Conservation (phyloP, 2,113 vertebrate genomes). For the Perca fluviatilis region DNA sequence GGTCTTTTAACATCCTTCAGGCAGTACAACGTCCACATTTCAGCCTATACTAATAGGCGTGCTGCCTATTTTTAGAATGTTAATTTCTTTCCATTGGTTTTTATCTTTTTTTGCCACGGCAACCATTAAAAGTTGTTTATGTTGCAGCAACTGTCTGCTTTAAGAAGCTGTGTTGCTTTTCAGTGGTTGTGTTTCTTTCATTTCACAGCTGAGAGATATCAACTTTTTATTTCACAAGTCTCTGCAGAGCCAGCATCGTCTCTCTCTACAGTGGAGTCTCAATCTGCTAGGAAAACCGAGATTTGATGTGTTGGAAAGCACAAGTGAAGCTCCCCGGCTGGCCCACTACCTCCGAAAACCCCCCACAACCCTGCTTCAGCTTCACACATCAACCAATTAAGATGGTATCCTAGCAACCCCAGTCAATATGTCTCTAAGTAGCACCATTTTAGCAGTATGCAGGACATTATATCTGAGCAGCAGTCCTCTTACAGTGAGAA, state of each 20-base stretch:
- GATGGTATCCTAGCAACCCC: slow-evolving; percentile 71
- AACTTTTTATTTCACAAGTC: slow-evolving; percentile 2
- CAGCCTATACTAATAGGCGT: slow-evolving; percentile 10
- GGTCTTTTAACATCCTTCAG: slow-evolving; percentile 40
- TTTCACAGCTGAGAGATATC: slow-evolving; percentile 14
- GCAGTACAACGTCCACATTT: slow-evolving; percentile 24
- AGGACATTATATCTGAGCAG: slow-evolving; percentile 48
- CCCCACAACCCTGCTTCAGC: slow-evolving; percentile 45
- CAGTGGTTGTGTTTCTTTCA: slow-evolving; percentile 1
- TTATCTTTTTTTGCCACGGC: slow-evolving; percentile 35
- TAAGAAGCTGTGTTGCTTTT: slow-evolving; percentile 6
- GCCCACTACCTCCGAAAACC: slow-evolving; percentile 34
- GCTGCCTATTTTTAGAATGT: slow-evolving; percentile 46
- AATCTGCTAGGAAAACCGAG: slow-evolving; percentile 27
- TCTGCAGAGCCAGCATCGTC: slow-evolving; percentile 11
- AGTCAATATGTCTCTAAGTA: slow-evolving; percentile 77
- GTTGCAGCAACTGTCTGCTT: neutral
- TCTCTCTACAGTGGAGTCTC: slow-evolving; percentile 10
- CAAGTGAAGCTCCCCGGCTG: slow-evolving; percentile 20
- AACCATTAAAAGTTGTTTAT: slow-evolving; percentile 52
- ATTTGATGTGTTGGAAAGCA: slow-evolving; percentile 44
- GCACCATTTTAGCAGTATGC: slow-evolving; percentile 58
- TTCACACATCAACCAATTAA: slow-evolving; percentile 75
- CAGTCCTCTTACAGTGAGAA: slow-evolving; percentile 1
- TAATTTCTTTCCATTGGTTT: slow-evolving; percentile 53